Base-by-base conservation (phyloP, 2,113 vertebrate species). In the Clinocottus analis region DNA sequence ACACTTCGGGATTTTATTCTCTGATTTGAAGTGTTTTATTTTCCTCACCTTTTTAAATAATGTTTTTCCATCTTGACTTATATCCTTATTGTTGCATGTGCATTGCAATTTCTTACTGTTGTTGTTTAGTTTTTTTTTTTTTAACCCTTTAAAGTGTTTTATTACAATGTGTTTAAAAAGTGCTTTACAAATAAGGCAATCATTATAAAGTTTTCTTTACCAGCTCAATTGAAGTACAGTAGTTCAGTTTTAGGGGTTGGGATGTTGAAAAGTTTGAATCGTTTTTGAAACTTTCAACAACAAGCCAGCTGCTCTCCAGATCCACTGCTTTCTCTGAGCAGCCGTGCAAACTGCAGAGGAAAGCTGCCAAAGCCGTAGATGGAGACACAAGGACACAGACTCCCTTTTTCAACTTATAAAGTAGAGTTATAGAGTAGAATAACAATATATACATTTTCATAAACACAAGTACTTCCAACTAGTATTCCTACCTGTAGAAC, bases 271-370 rank as follows among this genome's bases (percentile, higher is more conserved):
- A 5, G 37, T 78, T 53, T 72, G 45, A 69, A 66, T 49, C 31
- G 25, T 71, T 82, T 72, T 37, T 61, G 53, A 53, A 74, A 59
- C 37, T 49, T 74, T 73, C 27, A 49, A 75, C 76, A 78, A 71
- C 33, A 75, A 85, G 77, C 31, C 85, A 90, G 83, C 83, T 89
- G 88, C 43, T 66, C 58, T 80, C 78, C 87, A 89, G 86, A 87
- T 84, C 56, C 78, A 80, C 1, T 17, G n/a, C 43, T 74, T 49
- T 62, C 39, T 49, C 73, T 39, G 43, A 67, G 56, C 67, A 7
- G 27, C 45, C 29, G 43, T 47, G 41, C 13, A 12, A 75, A 45
- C 56, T 61, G 23, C 76, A 12, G 74, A 65, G 21, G 59, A 71
- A 62, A 68, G 72, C 79, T 81, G 84, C 72, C 85, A 81, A 62